Base-by-base conservation (phyloP, 2,888 invertebrate species). In the Spilarctia lutea region DNA sequence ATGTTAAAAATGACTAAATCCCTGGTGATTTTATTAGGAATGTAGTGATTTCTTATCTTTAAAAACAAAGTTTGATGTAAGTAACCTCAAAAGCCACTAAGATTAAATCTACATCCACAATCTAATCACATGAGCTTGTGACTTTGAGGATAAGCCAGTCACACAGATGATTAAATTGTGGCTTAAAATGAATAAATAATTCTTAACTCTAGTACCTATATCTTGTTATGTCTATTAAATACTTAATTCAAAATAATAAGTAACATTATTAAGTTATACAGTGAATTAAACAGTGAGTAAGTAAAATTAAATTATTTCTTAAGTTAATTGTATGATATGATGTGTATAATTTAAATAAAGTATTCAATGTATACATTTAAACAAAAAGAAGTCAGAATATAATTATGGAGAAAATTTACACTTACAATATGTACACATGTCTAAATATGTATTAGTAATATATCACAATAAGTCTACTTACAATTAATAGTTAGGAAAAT, bases 391-490 rank as follows among this genome's bases (percentile, higher is more conserved):
- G 18, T n/a, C n/a, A 66, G 13, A 67, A 56, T 3, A 18, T 67
- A 30, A 39, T 63, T 39, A 42, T 42, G 60, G 27, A 70, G 42
- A 70, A 70, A 16, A 33, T 24, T 27, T 30, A 20, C 39, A n/a
- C 20, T 52, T 67, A 56, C 52, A 56, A 24, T 69, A 69, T 56
- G 35, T 71, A 65, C 65, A 65, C 35, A 4, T 75, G 72, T 75
- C 65, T 77, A 75, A 76, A 72, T 68, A 78, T 74, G 52, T 75
- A 68, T 83, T 81, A 75, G 80, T 82, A 84, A 80, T 84, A 77
- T 84, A 85, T 84, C 85, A 84, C 85, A 85, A 80, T 83, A 74
- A 77, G 82, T 81, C 78, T 84, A 84, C 76, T 73, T 75, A 81
- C 69, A 81, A 74, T 74, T 76, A 77, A 84, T 39, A 65, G 65